Percentiles rank a stretch among this genome's conserved stretches.
These are phyloP conservation scores for Ceratina australensis DNA, from an alignment of 1,140 invertebrate genomes.

Conservation along the genomic window DNA sequence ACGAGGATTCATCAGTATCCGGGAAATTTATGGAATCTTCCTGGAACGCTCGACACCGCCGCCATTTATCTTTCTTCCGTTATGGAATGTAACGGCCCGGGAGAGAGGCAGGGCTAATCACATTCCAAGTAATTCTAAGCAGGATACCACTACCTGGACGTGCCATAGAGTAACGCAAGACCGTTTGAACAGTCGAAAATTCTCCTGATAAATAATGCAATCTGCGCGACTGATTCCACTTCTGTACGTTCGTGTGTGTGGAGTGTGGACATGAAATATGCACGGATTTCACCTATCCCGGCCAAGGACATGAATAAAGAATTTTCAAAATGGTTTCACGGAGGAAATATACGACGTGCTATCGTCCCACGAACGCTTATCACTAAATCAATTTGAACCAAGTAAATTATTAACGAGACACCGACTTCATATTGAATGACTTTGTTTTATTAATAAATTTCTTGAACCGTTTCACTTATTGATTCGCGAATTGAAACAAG, in stretches of 20 bases:
- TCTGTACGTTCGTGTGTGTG: background rate
- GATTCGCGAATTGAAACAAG: background rate
- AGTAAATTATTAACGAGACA: background rate
- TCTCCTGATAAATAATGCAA: background rate
- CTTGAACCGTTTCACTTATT: background rate
- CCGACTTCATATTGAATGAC: background rate
- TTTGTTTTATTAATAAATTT: background rate
- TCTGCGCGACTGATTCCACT: background rate
- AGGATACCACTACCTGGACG: background rate
- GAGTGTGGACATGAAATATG: background rate
- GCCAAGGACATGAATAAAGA: background rate
- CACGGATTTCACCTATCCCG: background rate
- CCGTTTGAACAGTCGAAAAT: background rate
- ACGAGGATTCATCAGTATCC: conserved; percentile 21
- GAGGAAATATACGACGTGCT: background rate
- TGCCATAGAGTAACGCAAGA: background rate
- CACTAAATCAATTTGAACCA: too few relatives aligned
- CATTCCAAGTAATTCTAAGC: background rate
- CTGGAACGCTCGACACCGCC: background rate
- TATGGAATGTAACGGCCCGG: background rate
- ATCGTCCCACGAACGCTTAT: background rate
- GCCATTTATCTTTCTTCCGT: background rate
- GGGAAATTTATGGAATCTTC: conserved; percentile 22
- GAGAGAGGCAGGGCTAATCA: too few relatives aligned
- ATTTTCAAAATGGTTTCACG: background rate